Conservation (phyloP, 2,888 invertebrate species). For the Apamea monoglypha region DNA sequence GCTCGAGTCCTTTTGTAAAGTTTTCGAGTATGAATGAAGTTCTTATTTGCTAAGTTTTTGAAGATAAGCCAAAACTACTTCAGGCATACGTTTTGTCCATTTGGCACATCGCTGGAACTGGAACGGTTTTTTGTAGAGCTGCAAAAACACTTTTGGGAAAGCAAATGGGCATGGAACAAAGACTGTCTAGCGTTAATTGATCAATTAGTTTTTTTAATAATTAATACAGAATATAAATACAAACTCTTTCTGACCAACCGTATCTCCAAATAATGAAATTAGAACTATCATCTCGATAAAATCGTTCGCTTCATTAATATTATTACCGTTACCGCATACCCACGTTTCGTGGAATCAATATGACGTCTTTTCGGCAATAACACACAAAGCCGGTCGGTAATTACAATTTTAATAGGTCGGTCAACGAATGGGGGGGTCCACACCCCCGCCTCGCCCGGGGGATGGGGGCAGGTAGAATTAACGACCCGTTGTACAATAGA, state of each 20-base stretch:
- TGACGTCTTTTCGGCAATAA: conserved; percentile 83
- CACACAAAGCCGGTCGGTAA: conserved; percentile 83
- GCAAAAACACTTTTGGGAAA: conserved; percentile 11
- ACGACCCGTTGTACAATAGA: conserved; percentile 78
- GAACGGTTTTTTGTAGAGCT: conserved; percentile 20
- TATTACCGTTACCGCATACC: conserved; percentile 29
- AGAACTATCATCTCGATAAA: conserved; percentile 26
- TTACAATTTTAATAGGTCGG: conserved; percentile 88
- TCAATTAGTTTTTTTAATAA: neutral
- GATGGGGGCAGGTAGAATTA: conserved; percentile 60
- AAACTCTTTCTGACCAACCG: neutral
- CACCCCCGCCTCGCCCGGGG: conserved; percentile 48
- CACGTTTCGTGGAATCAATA: conserved; percentile 76
- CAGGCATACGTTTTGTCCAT: conserved; percentile 54
- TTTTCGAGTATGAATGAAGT: conserved; percentile 63
- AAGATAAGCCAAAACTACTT: conserved; percentile 66
- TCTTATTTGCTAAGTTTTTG: conserved; percentile 65
- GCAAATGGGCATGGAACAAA: conserved; percentile 1
- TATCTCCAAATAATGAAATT: conserved; percentile 18
- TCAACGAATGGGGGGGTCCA: conserved; percentile 74
- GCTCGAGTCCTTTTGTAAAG: conserved; percentile 58
- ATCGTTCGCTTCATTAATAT: conserved; percentile 45
- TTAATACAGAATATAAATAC: neutral
- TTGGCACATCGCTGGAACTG: conserved; percentile 41
- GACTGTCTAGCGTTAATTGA: neutral